Evolutionary conservation across 1,140 invertebrate genomes (phyloP).

Genomic region (Lycorma delicatula): DNA sequence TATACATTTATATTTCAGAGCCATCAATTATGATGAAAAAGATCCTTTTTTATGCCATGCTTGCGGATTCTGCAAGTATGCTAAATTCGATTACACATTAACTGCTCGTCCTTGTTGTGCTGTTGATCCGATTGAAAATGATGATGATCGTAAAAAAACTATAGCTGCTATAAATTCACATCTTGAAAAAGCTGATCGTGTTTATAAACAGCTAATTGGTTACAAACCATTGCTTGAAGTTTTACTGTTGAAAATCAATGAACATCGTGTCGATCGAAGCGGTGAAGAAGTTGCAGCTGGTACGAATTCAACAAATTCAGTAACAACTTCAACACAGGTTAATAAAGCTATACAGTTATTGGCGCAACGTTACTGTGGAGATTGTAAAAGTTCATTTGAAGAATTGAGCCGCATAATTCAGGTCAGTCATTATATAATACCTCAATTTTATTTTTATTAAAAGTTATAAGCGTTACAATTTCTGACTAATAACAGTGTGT

Average conservation of each 20-base stretch:
- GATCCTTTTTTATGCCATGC: conserved; percentile 98
- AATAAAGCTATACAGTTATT: conserved; percentile 76
- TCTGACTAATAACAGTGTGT: too few relatives aligned
- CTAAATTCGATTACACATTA: conserved; percentile 95
- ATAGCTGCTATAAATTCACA: conserved; percentile 38
- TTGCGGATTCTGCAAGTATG: conserved; percentile 98
- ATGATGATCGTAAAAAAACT: conserved; percentile 83
- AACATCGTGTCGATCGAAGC: conserved; percentile 54
- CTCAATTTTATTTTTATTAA: too few relatives aligned
- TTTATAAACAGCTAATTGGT: conserved; percentile 81
- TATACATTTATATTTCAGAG: conserved; percentile 42
- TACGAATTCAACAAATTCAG: conserved; percentile 18
- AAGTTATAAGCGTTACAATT: too few relatives aligned
- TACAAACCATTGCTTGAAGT: conserved; percentile 84
- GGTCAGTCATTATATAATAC: too few relatives aligned
- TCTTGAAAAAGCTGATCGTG: conserved; percentile 88
- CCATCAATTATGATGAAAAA: conserved; percentile 98
- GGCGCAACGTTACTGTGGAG: conserved; percentile 89
- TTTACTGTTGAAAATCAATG: conserved; percentile 66
- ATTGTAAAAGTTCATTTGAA: conserved; percentile 91
- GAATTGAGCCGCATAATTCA: conserved; percentile 91
- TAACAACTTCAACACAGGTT: conserved; percentile 38
- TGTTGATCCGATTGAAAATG: conserved; percentile 93
- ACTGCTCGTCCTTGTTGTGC: conserved; percentile 86
- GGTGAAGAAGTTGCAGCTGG: conserved; percentile 24